Conservation (phyloP, 2,113 vertebrate genomes). For the Bos taurus region ARS-UCD2.0 NC_037331.1:115386001-115386500, state of each 20-base stretch:
- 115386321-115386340: neutral
- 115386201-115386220: neutral
- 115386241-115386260: neutral
- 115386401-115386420: fast-evolving
- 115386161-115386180: neutral
- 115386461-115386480: neutral
- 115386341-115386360: neutral
- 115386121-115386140: too few species aligned
- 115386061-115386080: neutral
- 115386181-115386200: neutral
- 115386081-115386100: neutral
- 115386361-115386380: neutral
- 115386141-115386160: fast-evolving
- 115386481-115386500: fast-evolving
- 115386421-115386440: neutral
- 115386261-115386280: fast-evolving
- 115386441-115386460: neutral
- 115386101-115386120: fast-evolving
- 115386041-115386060: neutral
- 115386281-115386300: neutral
- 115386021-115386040: neutral
- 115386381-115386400: neutral
- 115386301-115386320: neutral
- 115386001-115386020: neutral
- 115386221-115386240: neutral